Evolutionary conservation across 1,140 invertebrate genomes (phyloP).

Genomic region (Cyclina sinensis): DNA sequence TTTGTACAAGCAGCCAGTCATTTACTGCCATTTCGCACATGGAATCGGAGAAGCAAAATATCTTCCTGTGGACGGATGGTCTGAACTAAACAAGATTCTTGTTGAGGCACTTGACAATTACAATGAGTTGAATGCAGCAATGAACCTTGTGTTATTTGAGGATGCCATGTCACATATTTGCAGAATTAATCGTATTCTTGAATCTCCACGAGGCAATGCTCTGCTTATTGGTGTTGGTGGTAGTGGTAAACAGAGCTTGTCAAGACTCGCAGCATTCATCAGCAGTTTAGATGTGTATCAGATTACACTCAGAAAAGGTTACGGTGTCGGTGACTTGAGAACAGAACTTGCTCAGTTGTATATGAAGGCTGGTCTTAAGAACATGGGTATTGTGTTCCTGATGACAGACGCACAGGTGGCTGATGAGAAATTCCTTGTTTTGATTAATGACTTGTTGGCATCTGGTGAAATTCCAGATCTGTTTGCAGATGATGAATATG

Average conservation of each 20-base stretch:
- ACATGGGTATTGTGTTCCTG: constrained; percentile 97
- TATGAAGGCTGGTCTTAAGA: constrained; percentile 96
- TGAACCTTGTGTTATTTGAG: constrained; percentile 99
- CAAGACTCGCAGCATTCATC: constrained; percentile 97
- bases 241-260: constrained; percentile 97
- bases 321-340: constrained; percentile 96
- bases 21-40: constrained; percentile 96
- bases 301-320: constrained; percentile 97
- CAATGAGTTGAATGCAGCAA: constrained; percentile 98
- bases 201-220: constrained; percentile 98
- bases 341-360: constrained; percentile 95
- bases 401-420: constrained; percentile 98
- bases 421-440: constrained; percentile 97
- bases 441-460: constrained; percentile 98
- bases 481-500: constrained; percentile 98
- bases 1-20: constrained; percentile 94
- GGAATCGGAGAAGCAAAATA: constrained; percentile 99
- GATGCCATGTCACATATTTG: constrained; percentile 98
- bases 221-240: constrained; percentile 98
- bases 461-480: constrained; percentile 98
- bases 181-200: constrained; percentile 97
- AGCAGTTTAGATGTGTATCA: constrained; percentile 97
- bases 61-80: constrained; percentile 93
- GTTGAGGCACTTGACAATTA: constrained; percentile 96
- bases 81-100: constrained; percentile 92